Evolutionary conservation across 2,888 invertebrate species (phyloP).

Genomic region (Bombylius discolor): DNA sequence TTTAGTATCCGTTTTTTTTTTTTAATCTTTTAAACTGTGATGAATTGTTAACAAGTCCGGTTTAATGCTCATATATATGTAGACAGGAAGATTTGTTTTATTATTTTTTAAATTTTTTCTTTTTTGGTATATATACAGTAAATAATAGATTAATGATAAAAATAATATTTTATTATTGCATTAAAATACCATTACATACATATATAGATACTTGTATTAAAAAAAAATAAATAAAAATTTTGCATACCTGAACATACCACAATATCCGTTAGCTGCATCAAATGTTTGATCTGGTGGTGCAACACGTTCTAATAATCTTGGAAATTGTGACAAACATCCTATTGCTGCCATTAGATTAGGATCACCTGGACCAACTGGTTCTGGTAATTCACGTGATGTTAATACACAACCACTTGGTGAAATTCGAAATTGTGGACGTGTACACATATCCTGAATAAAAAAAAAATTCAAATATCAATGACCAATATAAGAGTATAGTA

Average conservation of each 20-base stretch:
- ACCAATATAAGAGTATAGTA: too few relatives aligned
- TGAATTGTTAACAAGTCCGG: too few relatives aligned
- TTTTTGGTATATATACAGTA: too few relatives aligned
- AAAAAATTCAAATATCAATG: background rate
- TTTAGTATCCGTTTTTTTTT: too few relatives aligned
- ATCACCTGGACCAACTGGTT: slow-evolving; percentile 34
- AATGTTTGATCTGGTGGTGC: slow-evolving; percentile 54
- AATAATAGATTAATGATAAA: too few relatives aligned
- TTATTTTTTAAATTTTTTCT: too few relatives aligned
- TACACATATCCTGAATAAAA: slow-evolving; percentile 47
- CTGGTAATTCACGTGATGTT: slow-evolving; percentile 18
- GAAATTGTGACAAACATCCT: slow-evolving; percentile 51
- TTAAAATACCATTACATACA: too few relatives aligned
- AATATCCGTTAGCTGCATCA: slow-evolving; percentile 42
- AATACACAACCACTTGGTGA: slow-evolving; percentile 14
- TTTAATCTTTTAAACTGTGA: too few relatives aligned
- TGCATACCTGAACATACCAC: slow-evolving; percentile 51
- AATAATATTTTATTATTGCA: too few relatives aligned
- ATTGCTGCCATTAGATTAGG: slow-evolving; percentile 50
- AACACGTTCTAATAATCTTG: slow-evolving; percentile 51
- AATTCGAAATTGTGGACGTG: slow-evolving; percentile 43
- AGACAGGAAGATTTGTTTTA: too few relatives aligned
- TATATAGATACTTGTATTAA: too few relatives aligned
- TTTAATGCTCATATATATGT: too few relatives aligned
- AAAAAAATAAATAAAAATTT: background rate